These are phyloP conservation scores for Thinocorus orbignyianus DNA, from an alignment of 2,113 vertebrate genomes.

Conservation along the genomic window DNA sequence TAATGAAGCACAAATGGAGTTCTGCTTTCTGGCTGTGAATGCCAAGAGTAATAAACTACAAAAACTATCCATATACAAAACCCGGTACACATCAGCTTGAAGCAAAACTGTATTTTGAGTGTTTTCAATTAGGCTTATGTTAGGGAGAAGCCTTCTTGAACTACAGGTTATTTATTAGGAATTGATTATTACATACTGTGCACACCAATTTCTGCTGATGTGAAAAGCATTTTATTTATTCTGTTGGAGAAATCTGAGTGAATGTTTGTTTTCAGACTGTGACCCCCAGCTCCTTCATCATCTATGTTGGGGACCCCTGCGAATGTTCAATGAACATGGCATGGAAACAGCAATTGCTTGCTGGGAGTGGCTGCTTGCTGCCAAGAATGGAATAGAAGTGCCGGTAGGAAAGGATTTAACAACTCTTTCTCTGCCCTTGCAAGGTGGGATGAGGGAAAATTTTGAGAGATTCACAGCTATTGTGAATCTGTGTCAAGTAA, in stretches of 20 bases:
- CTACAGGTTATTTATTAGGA: background rate
- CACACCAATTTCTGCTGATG: background rate
- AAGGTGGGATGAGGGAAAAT: background rate
- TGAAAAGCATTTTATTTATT: slow-evolving; percentile 1
- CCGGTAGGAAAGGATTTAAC: slow-evolving; percentile 77
- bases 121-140: background rate
- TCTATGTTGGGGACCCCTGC: slow-evolving; percentile 92
- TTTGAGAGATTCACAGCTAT: background rate
- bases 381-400: slow-evolving; percentile 91
- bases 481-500: background rate
- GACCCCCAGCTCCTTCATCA: slow-evolving; percentile 92
- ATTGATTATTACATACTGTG: background rate
- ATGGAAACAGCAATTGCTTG: slow-evolving; percentile 96
- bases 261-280: slow-evolving; percentile 80
- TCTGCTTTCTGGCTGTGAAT: background rate
- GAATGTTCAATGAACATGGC: slow-evolving; percentile 93
- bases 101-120: background rate
- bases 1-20: slow-evolving; percentile 49
- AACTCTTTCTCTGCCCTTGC: background rate
- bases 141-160: background rate
- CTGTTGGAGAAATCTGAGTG: background rate
- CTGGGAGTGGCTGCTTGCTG: slow-evolving; percentile 98
- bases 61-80: background rate
- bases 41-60: background rate
- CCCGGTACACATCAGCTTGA: background rate